A percentile compares a stretch with the other conserved stretches of the same genome.
Evolutionary conservation across 2,888 invertebrate species (phyloP).

Genomic region (Zhengitettix transpicula): DNA sequence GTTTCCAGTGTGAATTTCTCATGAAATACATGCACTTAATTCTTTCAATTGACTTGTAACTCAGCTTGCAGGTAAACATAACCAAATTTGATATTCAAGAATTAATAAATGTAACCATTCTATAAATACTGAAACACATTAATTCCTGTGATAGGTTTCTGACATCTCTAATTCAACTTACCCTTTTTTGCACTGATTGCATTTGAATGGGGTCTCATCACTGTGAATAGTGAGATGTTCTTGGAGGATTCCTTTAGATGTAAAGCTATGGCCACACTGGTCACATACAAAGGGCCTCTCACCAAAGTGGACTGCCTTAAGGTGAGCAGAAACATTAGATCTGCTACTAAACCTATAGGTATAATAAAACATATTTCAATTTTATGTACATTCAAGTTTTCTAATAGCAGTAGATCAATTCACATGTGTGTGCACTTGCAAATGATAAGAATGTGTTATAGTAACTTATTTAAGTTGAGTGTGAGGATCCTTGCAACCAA

Average conservation of each 20-base stretch:
- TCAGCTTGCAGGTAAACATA: no score
- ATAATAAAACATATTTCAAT: not conserved
- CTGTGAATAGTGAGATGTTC: conserved; percentile 40
- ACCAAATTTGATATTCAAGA: not conserved
- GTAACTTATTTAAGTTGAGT: no score
- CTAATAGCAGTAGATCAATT: not conserved
- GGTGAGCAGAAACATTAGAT: conserved; percentile 34
- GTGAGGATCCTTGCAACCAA: no score
- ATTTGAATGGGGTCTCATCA: conserved; percentile 35
- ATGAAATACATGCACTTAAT: no score
- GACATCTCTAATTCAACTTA: conserved; percentile 12
- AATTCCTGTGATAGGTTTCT: no score
- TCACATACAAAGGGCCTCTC: conserved; percentile 39
- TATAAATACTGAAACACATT: not conserved
- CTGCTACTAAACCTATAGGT: conserved; percentile 32
- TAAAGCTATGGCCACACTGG: conserved; percentile 38
- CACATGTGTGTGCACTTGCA: not conserved
- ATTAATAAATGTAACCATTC: not conserved
- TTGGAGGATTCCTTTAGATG: conserved; percentile 36
- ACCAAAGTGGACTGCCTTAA: conserved; percentile 37
- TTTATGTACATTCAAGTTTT: not conserved
- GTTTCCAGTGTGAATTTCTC: no score
- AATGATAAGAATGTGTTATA: not conserved
- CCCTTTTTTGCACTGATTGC: conserved; percentile 34
- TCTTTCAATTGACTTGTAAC: not conserved